A percentile compares a stretch with the other conserved stretches of the same genome.
Evolutionary conservation across 2,113 vertebrate genomes (phyloP).

Genomic region (Leiothrix lutea): DNA sequence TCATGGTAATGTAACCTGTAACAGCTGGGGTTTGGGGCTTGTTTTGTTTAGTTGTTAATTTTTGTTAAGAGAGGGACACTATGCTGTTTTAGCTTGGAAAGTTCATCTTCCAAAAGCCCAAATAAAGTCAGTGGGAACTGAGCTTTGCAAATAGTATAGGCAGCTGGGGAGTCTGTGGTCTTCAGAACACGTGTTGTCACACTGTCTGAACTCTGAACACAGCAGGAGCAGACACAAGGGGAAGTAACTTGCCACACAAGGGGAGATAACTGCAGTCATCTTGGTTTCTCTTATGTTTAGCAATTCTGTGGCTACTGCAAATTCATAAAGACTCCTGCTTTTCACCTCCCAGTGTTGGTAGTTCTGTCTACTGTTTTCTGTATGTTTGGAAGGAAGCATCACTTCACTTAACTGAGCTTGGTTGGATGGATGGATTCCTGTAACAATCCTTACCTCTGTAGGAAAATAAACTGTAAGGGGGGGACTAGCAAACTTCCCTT

Average conservation of each 20-base stretch:
- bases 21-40: not conserved
- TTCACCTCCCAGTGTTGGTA: not conserved
- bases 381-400: not conserved
- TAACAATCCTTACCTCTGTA: not conserved
- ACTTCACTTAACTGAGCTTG: not conserved
- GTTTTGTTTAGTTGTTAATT: not conserved
- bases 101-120: not conserved
- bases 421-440: not conserved
- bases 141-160: not conserved
- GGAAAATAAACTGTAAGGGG: not conserved
- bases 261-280: not conserved
- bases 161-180: not conserved
- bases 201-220: not conserved
- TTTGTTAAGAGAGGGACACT: not conserved
- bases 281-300: not conserved
- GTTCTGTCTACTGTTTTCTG: not conserved
- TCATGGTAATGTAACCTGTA: not conserved
- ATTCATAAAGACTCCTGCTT: not conserved
- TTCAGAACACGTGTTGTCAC: not conserved
- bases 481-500: not conserved
- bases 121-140: not conserved
- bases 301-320: not conserved
- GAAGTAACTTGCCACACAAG: not conserved
- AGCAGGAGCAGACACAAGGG: not conserved
- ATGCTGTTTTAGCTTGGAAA: not conserved